phyloP scores from a whole-genome alignment of 1,140 invertebrate genomes.

The Ceratosolen fusciceps region DNA sequence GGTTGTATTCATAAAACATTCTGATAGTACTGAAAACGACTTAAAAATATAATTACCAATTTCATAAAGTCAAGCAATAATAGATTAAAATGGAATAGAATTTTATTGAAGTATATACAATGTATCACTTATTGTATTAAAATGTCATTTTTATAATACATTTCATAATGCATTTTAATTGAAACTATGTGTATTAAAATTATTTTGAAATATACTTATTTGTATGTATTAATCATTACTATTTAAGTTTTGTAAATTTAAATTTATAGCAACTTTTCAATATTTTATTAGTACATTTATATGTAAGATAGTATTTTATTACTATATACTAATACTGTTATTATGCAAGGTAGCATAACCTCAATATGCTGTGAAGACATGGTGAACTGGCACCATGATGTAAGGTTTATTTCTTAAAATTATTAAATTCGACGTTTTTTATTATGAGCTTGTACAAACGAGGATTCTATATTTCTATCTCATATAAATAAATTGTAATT shows the following conservation, averaged over 20 bases:
- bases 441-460: no score
- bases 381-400: neutral
- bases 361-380: neutral
- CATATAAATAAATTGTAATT: no score
- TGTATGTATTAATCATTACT: no score
- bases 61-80: neutral
- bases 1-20: neutral
- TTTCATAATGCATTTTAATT: no score
- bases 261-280: neutral
- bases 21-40: neutral
- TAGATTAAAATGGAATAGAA: neutral
- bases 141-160: no score
- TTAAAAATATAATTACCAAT: neutral
- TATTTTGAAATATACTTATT: no score
- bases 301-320: neutral
- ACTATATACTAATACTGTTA: neutral
- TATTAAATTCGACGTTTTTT: no score
- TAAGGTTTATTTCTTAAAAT: neutral
- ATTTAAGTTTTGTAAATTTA: neutral
- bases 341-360: constrained; percentile 4
- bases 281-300: neutral
- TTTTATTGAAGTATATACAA: neutral
- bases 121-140: no score
- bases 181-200: no score
- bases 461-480: no score